Conservation (phyloP, 1,140 invertebrate genomes). For the Halictus rubicundus region DNA sequence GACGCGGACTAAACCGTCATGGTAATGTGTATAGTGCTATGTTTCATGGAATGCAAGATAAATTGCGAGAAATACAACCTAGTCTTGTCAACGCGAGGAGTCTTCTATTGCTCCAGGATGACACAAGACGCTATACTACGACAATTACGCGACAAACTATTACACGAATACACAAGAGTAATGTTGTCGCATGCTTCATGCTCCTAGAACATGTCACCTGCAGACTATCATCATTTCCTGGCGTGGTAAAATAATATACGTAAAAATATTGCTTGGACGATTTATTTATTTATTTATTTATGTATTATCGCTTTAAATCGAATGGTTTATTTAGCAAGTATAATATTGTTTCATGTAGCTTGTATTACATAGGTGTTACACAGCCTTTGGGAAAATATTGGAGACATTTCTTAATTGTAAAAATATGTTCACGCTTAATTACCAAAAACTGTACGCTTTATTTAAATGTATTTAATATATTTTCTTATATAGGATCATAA, state of each 20-base stretch:
- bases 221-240: background rate
- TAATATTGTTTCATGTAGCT: too few relatives aligned
- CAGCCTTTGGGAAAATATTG: too few relatives aligned
- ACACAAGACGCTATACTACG: background rate
- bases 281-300: too few relatives aligned
- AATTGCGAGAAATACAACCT: background rate
- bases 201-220: background rate
- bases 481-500: too few relatives aligned
- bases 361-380: too few relatives aligned
- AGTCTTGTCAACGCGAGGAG: background rate
- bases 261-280: background rate
- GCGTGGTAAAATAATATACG: background rate
- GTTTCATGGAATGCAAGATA: background rate
- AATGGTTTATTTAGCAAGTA: too few relatives aligned
- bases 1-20: background rate
- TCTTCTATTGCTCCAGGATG: background rate
- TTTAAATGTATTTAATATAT: too few relatives aligned
- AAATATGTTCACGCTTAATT: too few relatives aligned
- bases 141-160: background rate
- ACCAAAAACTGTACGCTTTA: too few relatives aligned
- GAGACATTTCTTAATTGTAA: too few relatives aligned
- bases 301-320: too few relatives aligned
- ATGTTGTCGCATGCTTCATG: background rate
- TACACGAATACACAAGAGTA: background rate
- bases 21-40: background rate